Conservation (phyloP, 2,113 vertebrate genomes). For the Dasypus novemcinctus region DNA sequence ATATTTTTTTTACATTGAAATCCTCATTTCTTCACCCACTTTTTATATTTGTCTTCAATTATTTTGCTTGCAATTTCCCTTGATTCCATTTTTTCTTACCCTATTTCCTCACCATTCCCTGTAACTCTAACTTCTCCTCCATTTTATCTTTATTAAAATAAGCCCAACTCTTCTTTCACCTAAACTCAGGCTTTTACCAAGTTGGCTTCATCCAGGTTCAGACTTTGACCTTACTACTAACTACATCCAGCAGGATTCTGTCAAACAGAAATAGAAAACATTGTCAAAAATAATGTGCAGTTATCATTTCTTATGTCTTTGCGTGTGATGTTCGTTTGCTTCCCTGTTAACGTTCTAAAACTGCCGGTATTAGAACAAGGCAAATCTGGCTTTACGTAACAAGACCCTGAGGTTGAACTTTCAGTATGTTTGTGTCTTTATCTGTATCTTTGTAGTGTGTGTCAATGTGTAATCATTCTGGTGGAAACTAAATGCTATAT, state of each 20-base stretch:
- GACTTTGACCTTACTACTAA: background rate
- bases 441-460: background rate
- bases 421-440: background rate
- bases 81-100: background rate
- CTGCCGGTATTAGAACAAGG: background rate
- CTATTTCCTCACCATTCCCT: background rate
- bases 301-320: background rate
- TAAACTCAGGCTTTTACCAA: background rate
- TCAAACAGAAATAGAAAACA: background rate
- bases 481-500: background rate
- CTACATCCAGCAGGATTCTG: background rate
- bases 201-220: background rate
- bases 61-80: background rate
- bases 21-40: background rate
- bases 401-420: background rate
- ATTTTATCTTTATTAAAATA: background rate
- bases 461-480: slow-evolving; percentile 16
- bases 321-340: background rate
- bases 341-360: background rate
- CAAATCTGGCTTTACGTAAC: background rate
- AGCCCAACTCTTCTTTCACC: background rate
- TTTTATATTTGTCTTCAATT: background rate
- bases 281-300: background rate
- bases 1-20: background rate
- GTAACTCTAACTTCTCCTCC: background rate